Percentiles rank a stretch among this genome's conserved stretches.
Conservation (phyloP, 2,888 invertebrate genomes). For the Coelogynopora nodosa region DNA sequence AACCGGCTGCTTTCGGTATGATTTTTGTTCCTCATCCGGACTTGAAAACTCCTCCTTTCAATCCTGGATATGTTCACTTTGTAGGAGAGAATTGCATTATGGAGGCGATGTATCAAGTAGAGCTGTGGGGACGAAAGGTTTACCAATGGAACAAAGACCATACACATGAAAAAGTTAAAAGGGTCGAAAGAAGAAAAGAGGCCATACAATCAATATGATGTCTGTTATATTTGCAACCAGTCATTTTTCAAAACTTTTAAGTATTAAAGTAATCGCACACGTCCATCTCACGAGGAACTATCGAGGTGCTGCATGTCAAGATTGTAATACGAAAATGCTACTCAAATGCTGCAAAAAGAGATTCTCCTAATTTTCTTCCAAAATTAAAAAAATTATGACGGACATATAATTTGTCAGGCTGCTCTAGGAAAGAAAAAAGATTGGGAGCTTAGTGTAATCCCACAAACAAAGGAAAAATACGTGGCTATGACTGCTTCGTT, state of each 20-base stretch:
- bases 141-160: neutral
- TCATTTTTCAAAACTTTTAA: no score
- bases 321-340: constrained; percentile 6
- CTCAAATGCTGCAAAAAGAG: neutral
- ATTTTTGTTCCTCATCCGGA: neutral
- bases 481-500: neutral
- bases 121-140: neutral
- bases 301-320: constrained; percentile 45
- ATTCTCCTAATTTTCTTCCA: constrained; percentile 32
- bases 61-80: neutral
- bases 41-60: neutral
- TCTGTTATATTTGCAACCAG: no score
- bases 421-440: constrained; percentile 16
- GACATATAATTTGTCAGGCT: neutral
- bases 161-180: no score
- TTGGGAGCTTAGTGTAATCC: constrained; percentile 32
- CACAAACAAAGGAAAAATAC: constrained; percentile 22
- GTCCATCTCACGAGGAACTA: constrained; percentile 47
- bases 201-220: no score
- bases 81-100: neutral
- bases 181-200: no score
- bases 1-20: neutral
- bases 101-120: neutral
- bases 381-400: constrained; percentile 30
- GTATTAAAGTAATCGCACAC: no score